Conservation (phyloP, 2,797 vertebrate species). For the Acanthis flammea region DNA sequence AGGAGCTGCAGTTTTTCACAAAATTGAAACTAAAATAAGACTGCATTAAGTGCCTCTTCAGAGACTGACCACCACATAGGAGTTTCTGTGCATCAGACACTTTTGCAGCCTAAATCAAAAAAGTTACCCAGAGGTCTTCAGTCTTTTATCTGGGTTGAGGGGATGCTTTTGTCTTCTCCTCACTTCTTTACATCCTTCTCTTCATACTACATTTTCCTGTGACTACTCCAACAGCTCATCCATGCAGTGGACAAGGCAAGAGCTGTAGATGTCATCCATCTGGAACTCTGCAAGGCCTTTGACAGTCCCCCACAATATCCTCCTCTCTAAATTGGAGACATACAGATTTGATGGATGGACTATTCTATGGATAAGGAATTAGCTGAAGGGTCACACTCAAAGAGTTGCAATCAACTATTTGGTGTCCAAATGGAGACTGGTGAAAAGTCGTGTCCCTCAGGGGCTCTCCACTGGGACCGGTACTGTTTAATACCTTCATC, state of each 20-base stretch:
- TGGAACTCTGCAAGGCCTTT: not conserved
- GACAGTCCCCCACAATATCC: not conserved
- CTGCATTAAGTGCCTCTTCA: not conserved
- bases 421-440: rapidly evolving
- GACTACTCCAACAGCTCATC: not conserved
- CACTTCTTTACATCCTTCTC: not conserved
- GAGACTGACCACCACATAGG: not conserved
- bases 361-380: not conserved
- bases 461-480: not conserved
- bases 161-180: not conserved
- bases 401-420: rapidly evolving
- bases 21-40: not conserved
- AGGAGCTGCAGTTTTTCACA: not conserved
- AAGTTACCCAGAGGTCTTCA: not conserved
- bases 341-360: not conserved
- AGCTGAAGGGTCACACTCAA: not conserved
- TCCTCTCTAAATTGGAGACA: not conserved
- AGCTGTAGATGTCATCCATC: not conserved
- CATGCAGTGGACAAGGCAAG: not conserved
- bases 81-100: not conserved
- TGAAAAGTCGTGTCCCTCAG: not conserved
- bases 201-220: not conserved
- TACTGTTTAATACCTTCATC: not conserved
- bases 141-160: not conserved
- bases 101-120: not conserved